Percentiles rank a stretch among this genome's conserved stretches.
These are phyloP conservation scores for Sebastes variabilis DNA, from an alignment of 2,797 vertebrate species.

Conservation along the genomic window DNA sequence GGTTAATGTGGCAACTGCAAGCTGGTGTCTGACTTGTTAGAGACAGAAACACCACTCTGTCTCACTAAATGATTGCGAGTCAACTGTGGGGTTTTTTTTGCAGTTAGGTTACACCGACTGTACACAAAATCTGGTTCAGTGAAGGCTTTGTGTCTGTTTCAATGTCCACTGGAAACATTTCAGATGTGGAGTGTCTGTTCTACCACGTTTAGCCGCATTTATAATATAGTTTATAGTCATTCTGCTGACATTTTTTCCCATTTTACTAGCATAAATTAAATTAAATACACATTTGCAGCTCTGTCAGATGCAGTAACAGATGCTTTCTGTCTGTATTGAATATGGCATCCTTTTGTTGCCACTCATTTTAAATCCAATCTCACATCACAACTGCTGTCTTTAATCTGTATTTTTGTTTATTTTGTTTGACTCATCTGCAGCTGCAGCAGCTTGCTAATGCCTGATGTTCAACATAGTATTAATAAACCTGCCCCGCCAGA, in stretches of 20 bases:
- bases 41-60: too few relatives aligned
- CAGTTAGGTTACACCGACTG: background rate
- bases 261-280: background rate
- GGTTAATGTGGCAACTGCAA: too few relatives aligned
- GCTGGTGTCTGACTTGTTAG: too few relatives aligned
- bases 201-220: background rate
- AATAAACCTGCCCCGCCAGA: too few relatives aligned
- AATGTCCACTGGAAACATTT: background rate
- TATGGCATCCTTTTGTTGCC: background rate
- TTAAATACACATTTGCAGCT: background rate
- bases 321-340: background rate
- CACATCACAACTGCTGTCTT: background rate
- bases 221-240: background rate
- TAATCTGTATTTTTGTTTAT: background rate
- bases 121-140: background rate
- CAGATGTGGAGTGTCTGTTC: background rate
- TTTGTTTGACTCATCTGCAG: background rate
- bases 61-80: too few relatives aligned
- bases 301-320: background rate
- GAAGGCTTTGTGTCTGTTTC: background rate
- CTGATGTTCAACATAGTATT: background rate
- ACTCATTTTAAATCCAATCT: background rate
- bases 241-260: background rate
- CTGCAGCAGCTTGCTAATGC: background rate
- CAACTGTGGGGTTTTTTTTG: background rate